phyloP scores from a whole-genome alignment of 2,797 vertebrate species.

The Labroides dimidiatus region DNA sequence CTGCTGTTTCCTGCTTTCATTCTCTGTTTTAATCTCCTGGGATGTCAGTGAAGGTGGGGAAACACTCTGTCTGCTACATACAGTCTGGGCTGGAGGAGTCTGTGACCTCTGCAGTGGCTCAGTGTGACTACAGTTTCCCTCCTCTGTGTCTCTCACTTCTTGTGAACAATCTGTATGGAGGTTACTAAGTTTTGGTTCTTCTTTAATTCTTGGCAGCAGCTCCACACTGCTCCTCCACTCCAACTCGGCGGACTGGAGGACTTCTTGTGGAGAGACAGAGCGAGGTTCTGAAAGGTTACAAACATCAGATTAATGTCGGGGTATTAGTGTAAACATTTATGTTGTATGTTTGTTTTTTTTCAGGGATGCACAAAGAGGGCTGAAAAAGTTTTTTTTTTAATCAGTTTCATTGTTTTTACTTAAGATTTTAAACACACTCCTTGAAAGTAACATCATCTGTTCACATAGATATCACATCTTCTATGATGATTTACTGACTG shows the following conservation, averaged over 20 bases:
- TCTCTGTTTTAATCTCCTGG: conserved; percentile 58
- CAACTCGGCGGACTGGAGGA: conserved; percentile 30
- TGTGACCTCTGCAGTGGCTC: conserved; percentile 20
- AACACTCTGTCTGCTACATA: conserved; percentile 13
- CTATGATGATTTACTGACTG: no score
- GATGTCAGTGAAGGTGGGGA: conserved; percentile 9
- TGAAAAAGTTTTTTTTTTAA: background rate
- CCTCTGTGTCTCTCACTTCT: conserved; percentile 9
- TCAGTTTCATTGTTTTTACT: no score
- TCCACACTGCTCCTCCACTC: conserved; percentile 51
- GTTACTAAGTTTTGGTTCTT: conserved; percentile 48
- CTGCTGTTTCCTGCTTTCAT: conserved; percentile 12
- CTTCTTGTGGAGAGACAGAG: conserved; percentile 37
- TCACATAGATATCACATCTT: no score
- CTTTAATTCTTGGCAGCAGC: conserved; percentile 60
- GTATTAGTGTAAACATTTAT: background rate
- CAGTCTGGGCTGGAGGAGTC: conserved; percentile 4
- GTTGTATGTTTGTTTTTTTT: background rate
- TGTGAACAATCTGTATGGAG: conserved; percentile 9
- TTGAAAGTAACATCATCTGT: no score
- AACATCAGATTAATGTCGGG: conserved; percentile 26
- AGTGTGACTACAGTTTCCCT: conserved; percentile 28
- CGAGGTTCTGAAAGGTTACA: conserved; percentile 55
- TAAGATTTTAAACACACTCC: no score
- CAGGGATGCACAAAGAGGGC: background rate